Conservation (phyloP, 2,888 invertebrate genomes). For the Alloscopus bannaensis region DNA sequence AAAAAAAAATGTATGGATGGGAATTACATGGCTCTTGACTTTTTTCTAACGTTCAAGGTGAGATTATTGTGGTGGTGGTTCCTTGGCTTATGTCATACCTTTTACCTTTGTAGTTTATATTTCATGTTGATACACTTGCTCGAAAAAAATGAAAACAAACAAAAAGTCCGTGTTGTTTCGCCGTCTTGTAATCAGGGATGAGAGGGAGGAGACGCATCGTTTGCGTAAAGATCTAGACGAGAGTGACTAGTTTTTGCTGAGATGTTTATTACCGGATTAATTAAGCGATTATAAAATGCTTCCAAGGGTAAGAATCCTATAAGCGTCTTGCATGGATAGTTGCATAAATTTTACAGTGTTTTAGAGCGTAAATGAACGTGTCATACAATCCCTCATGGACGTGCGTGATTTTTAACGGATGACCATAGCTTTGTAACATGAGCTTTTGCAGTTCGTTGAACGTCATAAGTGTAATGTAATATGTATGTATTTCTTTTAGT, state of each 20-base stretch:
- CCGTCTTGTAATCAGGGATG: constrained; percentile 29
- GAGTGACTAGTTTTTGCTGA: neutral
- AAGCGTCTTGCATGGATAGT: neutral
- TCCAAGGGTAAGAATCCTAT: constrained; percentile 23
- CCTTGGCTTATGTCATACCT: too few species aligned
- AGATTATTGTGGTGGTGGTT: too few species aligned
- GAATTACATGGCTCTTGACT: neutral
- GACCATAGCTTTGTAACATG: neutral
- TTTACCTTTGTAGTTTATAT: too few species aligned
- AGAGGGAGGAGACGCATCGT: constrained; percentile 4
- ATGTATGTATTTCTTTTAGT: too few species aligned
- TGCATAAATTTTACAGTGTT: too few species aligned
- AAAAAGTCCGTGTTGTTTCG: constrained; percentile 36
- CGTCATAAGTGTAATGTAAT: too few species aligned
- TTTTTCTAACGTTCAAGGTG: constrained; percentile 5
- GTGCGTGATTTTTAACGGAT: neutral
- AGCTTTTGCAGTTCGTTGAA: constrained; percentile 3
- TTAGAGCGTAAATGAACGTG: constrained; percentile 19
- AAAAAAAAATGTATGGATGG: too few species aligned
- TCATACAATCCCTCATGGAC: constrained; percentile 35
- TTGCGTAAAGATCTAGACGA: neutral
- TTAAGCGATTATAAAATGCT: constrained; percentile 36
- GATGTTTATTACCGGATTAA: constrained; percentile 38
- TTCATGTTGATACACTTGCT: neutral
- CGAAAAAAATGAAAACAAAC: too few species aligned